phyloP scores from a whole-genome alignment of 2,888 invertebrate species.

The Sceliomorpha sp. region DNA sequence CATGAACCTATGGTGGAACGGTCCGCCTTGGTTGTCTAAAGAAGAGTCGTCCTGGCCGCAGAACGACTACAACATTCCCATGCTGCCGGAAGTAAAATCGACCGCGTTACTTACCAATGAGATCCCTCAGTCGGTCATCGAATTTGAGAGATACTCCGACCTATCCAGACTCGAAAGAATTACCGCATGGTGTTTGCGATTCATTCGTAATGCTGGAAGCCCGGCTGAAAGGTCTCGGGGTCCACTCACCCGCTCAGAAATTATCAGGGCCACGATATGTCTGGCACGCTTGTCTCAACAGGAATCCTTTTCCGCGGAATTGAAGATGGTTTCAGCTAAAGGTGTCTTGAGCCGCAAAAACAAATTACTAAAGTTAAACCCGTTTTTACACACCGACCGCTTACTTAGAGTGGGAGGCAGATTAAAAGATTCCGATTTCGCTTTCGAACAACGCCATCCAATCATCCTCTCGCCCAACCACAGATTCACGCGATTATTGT shows the following conservation, averaged over 20 bases:
- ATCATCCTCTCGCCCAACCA: constrained; percentile 27
- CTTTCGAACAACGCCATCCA: constrained; percentile 37
- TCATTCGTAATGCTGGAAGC: constrained; percentile 1
- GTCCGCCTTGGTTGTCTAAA: constrained; percentile 3
- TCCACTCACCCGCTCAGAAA: no score
- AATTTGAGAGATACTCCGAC: constrained; percentile 1
- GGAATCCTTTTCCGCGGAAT: no score
- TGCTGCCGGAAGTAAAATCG: constrained; percentile 6
- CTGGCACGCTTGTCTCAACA: no score
- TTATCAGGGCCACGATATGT: no score
- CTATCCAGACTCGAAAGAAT: constrained; percentile 1
- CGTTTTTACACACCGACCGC: constrained; percentile 36
- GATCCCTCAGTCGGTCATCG: no score
- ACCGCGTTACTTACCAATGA: neutral
- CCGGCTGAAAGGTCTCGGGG: no score
- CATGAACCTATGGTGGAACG: constrained; percentile 14
- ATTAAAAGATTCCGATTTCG: constrained; percentile 22
- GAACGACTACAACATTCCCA: neutral
- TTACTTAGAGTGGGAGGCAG: constrained; percentile 50
- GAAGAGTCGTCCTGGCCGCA: constrained; percentile 7
- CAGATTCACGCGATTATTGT: constrained; percentile 10
- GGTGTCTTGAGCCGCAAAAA: no score
- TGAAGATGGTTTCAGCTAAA: no score
- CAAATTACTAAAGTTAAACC: constrained; percentile 12
- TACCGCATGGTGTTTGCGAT: constrained; percentile 4